These are phyloP conservation scores for Ammodytes dubius DNA, from an alignment of 2,113 vertebrate species.

Conservation along the genomic window DNA sequence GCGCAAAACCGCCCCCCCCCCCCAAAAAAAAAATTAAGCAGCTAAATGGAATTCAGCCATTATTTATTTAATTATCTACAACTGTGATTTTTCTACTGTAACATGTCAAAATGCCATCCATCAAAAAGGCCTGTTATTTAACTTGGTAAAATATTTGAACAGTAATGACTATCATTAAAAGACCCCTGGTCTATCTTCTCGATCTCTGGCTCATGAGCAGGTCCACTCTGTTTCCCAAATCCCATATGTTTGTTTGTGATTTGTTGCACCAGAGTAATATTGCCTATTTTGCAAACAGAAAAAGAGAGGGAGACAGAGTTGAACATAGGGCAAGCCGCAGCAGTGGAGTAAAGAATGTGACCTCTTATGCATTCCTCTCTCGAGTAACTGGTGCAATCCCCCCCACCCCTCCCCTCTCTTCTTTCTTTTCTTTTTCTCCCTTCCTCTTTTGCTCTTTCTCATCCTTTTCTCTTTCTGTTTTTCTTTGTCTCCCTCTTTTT, in stretches of 20 bases:
- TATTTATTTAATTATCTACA: slow-evolving; percentile 9
- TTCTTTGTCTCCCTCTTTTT: background rate
- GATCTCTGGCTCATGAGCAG: background rate
- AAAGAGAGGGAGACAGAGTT: slow-evolving; percentile 49
- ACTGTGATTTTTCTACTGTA: background rate
- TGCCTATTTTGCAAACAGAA: slow-evolving; percentile 58
- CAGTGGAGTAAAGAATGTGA: slow-evolving; percentile 81
- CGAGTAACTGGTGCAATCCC: slow-evolving; percentile 76
- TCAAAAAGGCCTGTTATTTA: slow-evolving; percentile 10
- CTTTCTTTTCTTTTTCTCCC: background rate
- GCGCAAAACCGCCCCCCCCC: background rate
- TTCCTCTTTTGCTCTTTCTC: slow-evolving; percentile 6
- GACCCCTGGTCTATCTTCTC: background rate
- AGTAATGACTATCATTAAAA: slow-evolving; percentile 15
- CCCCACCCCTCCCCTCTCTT: slow-evolving; percentile 1
- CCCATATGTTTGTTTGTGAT: slow-evolving; percentile 38
- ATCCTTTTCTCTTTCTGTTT: background rate
- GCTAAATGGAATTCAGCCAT: background rate
- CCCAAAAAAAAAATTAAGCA: background rate
- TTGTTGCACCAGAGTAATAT: slow-evolving; percentile 56
- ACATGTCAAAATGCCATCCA: background rate
- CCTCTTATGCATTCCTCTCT: slow-evolving; percentile 81
- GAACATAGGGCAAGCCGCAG: slow-evolving; percentile 74
- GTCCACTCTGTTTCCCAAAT: slow-evolving; percentile 17
- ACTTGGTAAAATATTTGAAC: background rate